Evolutionary conservation across 1,140 invertebrate species (phyloP).

Genomic region (Drosophila mojavensis): DNA sequence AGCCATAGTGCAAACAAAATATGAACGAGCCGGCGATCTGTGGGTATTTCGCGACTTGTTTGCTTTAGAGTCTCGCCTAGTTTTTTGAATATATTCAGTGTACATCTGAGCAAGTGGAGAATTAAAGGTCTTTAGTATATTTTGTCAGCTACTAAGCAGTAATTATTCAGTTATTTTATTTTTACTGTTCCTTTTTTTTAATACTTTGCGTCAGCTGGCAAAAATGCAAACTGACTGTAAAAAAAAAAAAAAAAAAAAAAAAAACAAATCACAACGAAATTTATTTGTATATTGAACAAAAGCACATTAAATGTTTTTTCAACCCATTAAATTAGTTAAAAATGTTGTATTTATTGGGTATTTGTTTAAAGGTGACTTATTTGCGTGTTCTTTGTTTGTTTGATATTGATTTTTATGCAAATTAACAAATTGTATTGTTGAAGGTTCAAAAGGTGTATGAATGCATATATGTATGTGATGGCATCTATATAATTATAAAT

Average conservation of each 20-base stretch:
- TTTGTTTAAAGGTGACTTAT: constrained; percentile 11
- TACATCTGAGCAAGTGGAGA: neutral
- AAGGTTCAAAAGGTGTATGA: neutral
- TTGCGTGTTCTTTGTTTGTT: constrained; percentile 1
- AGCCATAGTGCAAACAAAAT: constrained; percentile 40
- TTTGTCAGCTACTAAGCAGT: constrained; percentile 18
- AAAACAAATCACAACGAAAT: neutral
- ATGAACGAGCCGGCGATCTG: constrained; percentile 36
- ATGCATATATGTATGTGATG: neutral
- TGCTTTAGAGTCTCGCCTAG: constrained; percentile 51
- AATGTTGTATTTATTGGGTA: constrained; percentile 28
- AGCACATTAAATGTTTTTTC: constrained; percentile 21
- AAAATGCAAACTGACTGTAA: constrained; percentile 47
- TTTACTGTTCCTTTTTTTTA: neutral
- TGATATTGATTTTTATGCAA: constrained; percentile 20
- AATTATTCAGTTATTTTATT: constrained; percentile 3
- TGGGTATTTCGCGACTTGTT: constrained; percentile 11
- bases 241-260: neutral
- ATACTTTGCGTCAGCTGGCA: constrained; percentile 52
- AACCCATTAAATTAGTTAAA: constrained; percentile 30
- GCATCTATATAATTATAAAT: neutral
- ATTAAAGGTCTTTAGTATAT: constrained; percentile 37
- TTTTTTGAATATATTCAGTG: constrained; percentile 26
- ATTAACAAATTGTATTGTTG: constrained; percentile 17
- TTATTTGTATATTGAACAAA: constrained; percentile 30